A percentile compares a stretch with the other conserved stretches of the same genome.
Evolutionary conservation across 2,888 invertebrate species (phyloP).

Genomic region (Adelphocoris suturalis): DNA sequence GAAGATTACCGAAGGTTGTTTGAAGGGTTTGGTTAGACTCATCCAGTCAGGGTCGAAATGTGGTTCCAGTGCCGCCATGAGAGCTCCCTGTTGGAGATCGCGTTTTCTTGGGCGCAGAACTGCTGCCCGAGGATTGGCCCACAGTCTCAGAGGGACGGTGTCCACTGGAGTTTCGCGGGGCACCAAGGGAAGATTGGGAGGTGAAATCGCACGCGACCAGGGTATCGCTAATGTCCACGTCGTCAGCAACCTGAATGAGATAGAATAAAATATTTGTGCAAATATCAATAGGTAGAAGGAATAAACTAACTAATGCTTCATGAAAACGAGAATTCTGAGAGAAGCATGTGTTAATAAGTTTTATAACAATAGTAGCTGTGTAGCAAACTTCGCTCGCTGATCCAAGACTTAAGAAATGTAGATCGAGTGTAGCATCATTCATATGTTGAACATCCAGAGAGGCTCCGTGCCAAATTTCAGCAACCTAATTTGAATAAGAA

Average conservation of each 20-base stretch:
- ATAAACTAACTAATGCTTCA: no score
- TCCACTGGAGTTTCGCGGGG: slow-evolving; percentile 72
- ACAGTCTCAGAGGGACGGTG: slow-evolving; percentile 76
- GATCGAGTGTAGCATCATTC: no score
- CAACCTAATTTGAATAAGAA: no score
- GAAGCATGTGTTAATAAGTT: not conserved
- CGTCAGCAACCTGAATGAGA: slow-evolving; percentile 35
- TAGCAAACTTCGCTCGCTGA: no score
- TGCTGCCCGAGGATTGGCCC: slow-evolving; percentile 77
- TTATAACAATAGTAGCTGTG: no score
- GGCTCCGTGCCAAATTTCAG: no score
- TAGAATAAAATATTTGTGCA: no score
- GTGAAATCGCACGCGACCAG: slow-evolving; percentile 21
- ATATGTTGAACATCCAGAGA: no score
- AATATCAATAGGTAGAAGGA: no score
- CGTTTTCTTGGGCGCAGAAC: slow-evolving; percentile 78
- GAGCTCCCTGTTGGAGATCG: slow-evolving; percentile 78
- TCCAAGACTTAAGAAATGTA: no score
- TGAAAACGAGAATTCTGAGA: no score
- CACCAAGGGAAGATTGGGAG: slow-evolving; percentile 68
- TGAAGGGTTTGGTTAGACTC: slow-evolving; percentile 77
- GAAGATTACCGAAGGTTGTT: slow-evolving; percentile 68
- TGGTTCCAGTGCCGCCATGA: slow-evolving; percentile 78
- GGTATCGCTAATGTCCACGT: slow-evolving; percentile 52
- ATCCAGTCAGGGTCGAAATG: slow-evolving; percentile 80